Conservation (phyloP, 2,797 vertebrate genomes). For the Triplophysa yarkandensis region DNA sequence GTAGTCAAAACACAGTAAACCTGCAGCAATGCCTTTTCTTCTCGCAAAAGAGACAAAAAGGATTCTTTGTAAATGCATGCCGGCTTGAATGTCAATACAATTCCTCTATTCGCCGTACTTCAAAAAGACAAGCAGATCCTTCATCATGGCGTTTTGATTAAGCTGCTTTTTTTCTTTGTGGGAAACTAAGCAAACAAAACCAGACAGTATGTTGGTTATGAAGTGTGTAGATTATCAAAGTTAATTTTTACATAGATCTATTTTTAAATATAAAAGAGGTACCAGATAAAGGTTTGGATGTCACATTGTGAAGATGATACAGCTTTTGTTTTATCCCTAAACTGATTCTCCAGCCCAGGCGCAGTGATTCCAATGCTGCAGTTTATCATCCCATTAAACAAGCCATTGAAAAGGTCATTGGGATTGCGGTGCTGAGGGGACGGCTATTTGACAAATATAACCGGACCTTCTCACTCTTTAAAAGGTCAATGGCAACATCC, state of each 20-base stretch:
- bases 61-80: not conserved
- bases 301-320: not conserved
- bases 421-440: slow-evolving; percentile 26
- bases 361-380: slow-evolving; percentile 24
- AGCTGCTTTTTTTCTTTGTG: not conserved
- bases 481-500: slow-evolving; percentile 51
- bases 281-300: not conserved
- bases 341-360: slow-evolving; percentile 7
- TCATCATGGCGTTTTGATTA: not conserved
- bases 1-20: slow-evolving; percentile 7
- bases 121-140: not conserved
- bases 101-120: not conserved
- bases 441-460: slow-evolving; percentile 47
- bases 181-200: not conserved
- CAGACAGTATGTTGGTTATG: not conserved
- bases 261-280: not conserved
- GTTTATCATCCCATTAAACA: slow-evolving; percentile 42
- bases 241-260: not conserved
- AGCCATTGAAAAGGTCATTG: slow-evolving; percentile 48
- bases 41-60: not conserved
- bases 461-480: slow-evolving; percentile 21
- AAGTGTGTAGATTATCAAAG: not conserved
- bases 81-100: slow-evolving; percentile 4
- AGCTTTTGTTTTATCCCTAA: slow-evolving; percentile 11
- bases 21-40: not conserved